Evolutionary conservation across 2,797 vertebrate genomes (phyloP), one percentile per base, ranked within the genome.

Genomic region (Megalops cyprinoides): DNA sequence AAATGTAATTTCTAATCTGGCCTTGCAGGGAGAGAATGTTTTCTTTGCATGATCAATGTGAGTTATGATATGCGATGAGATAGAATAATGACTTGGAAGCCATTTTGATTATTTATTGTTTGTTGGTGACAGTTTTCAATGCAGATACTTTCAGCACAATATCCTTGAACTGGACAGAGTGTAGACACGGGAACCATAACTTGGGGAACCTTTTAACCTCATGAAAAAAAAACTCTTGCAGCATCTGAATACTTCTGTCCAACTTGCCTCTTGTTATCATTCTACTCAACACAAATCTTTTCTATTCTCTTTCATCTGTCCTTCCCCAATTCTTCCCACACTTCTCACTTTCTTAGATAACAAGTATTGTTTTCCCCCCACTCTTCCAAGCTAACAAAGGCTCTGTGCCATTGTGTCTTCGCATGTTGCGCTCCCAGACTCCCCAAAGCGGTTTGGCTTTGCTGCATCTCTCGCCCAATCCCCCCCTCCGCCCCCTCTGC

Each of bases 1-100:
- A 74, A 46, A 74, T 74, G 53, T 73, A 74, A 80, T 51, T 69
- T 69, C 65, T 69, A 69, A 74, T 58, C 69, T 74, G 67, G 51
- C 25, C 55, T 74, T 42, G 65, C 46, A 74, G 42, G 79, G 34
- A 74, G 69, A 74, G 51, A 80, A 58, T 73, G 37, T 71, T 79
- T 79, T 74, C 58, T 67, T 62, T 65, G 23, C 65, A 42, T 69
- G 39, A 60, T 74, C 37, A 69, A 74, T 58, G 25, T 58, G 39
- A 79, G 34, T 55, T 51, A 67, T 69, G 46, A 79, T 69, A 73
- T 79, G 51, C 25, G 37, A 42, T 58, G 37, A 74, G 14, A 55
- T 28, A 14, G 31, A 49, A 75, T 49, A 46, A 60, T 53, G 53
- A 37, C 51, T 48, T 74, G 3, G 28, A 74, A 60, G 28, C 56